Evolutionary conservation across 2,113 vertebrate genomes (phyloP), one percentile per base, ranked within the genome.

Genomic region (Chaetorhynchus papuensis): DNA sequence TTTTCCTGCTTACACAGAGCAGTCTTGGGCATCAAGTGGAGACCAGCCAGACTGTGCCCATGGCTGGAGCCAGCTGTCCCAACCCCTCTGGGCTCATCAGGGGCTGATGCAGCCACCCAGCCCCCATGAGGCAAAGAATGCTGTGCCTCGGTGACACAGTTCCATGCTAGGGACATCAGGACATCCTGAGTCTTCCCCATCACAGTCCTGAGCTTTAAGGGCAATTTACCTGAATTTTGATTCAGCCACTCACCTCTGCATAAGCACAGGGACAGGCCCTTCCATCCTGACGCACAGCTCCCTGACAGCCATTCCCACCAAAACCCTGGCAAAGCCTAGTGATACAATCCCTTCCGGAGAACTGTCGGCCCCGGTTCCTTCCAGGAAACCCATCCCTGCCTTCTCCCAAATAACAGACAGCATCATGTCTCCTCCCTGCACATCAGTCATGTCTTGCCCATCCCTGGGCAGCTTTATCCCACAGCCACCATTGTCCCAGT

Each of bases 321-420:
- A 54, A 71, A 12, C 16, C 41, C 44, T n/a, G 57, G 47, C 35
- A 49, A 45, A 64, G 11, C 13, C 23, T 3, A 0, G 24, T 3
- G 65, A 78, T 70, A 49, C 22, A 64, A 37, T n/a, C 83, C 61
- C 45, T 89, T 89, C 87, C 44, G 3, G 82, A 86, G 83, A 76
- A 10, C 47, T 2, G 9, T 39, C 4, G 0, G 77, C 49, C 18
- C 23, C 0, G 0, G 50, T 94, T 93, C 92, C 90, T 93, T 83
- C 87, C 95, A 64, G 95, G 88, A 96, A 96, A 52, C 83, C 88
- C 64, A 42, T 90, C 92, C 91, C 90, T 85, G 19, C 44, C 60
- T 64, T 82, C 44, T 78, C 49, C 45, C 49, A 88, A 2, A 83
- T 50, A 82, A 59, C 39, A 68, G 45, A 19, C 7, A 74, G 35